A percentile compares a stretch with the other conserved stretches of the same genome.
Conservation (phyloP, 1,140 invertebrate species). For the Heliconius melpomene region DNA sequence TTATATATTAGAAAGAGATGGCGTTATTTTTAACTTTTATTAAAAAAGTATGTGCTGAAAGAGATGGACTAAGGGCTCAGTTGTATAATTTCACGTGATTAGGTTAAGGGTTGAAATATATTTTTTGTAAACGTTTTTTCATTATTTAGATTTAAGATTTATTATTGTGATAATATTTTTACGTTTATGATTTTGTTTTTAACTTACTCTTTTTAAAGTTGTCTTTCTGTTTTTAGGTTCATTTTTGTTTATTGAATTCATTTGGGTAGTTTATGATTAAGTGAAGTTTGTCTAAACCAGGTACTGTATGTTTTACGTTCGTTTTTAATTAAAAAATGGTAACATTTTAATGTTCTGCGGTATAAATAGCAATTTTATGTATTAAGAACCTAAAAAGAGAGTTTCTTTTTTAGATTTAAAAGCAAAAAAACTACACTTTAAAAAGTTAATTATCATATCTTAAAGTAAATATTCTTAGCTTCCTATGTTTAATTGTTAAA, state of each 20-base stretch:
- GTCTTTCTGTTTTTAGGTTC: constrained; percentile 20
- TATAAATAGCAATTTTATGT: constrained; percentile 1
- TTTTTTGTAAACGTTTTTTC: constrained; percentile 42
- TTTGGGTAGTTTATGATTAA: not conserved
- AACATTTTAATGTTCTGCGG: not conserved
- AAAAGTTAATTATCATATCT: not conserved
- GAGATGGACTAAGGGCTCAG: not conserved
- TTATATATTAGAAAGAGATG: not conserved
- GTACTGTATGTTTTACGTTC: not conserved
- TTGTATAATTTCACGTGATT: not conserved
- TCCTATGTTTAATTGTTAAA: not conserved
- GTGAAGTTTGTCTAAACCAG: constrained; percentile 1
- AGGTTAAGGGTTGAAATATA: constrained; percentile 10
- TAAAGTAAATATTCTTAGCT: not conserved
- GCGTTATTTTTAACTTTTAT: not conserved
- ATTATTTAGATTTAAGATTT: constrained; percentile 38
- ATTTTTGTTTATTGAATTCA: constrained; percentile 11
- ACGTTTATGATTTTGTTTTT: constrained; percentile 38
- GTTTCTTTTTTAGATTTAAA: not conserved
- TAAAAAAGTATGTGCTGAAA: not conserved
- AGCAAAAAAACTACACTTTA: not conserved
- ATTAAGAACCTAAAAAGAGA: not conserved
- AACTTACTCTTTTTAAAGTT: not conserved
- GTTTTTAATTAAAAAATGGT: not conserved
- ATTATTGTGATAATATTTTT: constrained; percentile 48